Percentiles rank a stretch among this genome's conserved stretches.
Conservation (phyloP, 2,113 vertebrate species). For the Lagopus leucura region DNA sequence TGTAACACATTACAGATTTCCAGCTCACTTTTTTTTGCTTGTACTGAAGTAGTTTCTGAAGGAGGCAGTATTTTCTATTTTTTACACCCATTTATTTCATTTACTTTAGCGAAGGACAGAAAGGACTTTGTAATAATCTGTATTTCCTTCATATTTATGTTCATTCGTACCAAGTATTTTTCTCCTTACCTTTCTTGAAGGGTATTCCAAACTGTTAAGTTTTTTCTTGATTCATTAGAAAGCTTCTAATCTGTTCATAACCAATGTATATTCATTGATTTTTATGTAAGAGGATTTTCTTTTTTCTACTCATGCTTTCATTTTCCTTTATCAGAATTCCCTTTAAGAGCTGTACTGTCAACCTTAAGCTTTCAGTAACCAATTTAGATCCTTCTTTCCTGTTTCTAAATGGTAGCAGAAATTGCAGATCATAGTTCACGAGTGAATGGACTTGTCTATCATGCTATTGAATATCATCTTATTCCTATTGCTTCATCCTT, state of each 20-base stretch:
- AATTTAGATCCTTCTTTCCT: background rate
- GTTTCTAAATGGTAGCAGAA: background rate
- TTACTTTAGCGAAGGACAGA: background rate
- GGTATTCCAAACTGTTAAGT: background rate
- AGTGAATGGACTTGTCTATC: background rate
- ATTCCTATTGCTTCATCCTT: background rate
- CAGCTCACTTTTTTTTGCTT: background rate
- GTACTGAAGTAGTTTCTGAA: background rate
- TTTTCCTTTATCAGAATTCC: background rate
- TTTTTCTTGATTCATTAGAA: background rate
- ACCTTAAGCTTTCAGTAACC: background rate
- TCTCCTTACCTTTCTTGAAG: background rate
- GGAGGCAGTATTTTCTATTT: background rate
- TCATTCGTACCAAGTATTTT: background rate
- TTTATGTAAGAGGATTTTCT: background rate
- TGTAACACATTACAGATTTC: background rate
- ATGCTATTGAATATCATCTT: rapidly evolving
- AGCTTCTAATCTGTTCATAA: background rate
- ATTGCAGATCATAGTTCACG: background rate
- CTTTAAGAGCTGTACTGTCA: background rate
- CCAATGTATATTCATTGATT: background rate
- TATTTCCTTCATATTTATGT: background rate
- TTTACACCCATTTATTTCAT: background rate
- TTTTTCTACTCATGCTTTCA: background rate
- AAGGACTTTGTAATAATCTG: background rate